phyloP scores from a whole-genome alignment of 2,797 vertebrate species.

The Sebastes dallii region DNA sequence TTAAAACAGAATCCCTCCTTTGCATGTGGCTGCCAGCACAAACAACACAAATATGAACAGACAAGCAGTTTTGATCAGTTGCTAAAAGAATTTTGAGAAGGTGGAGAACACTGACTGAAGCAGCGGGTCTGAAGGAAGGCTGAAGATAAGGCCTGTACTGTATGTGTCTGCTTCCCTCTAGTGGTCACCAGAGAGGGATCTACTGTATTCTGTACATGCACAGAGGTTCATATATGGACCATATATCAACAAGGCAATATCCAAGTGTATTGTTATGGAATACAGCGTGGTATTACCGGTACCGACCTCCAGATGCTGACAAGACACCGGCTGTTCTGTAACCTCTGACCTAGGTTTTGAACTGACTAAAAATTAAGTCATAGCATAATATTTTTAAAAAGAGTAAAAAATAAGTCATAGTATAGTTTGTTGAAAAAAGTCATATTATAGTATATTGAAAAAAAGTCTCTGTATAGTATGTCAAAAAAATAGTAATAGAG shows the following conservation, averaged over 20 bases:
- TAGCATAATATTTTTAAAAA: too few species aligned
- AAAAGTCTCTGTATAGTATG: too few species aligned
- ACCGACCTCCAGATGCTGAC: too few species aligned
- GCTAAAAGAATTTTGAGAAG: not conserved
- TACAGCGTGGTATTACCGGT: too few species aligned
- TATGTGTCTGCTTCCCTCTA: slow-evolving; percentile 53
- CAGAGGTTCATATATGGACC: not conserved
- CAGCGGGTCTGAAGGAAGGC: not conserved
- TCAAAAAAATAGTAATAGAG: too few species aligned
- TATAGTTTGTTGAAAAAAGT: too few species aligned
- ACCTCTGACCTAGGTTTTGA: too few species aligned
- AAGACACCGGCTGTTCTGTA: too few species aligned
- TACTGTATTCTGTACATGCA: not conserved
- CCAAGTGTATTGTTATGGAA: not conserved
- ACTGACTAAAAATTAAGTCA: too few species aligned
- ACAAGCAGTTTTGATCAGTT: not conserved
- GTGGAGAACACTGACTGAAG: not conserved
- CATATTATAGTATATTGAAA: too few species aligned
- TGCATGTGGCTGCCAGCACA: not conserved
- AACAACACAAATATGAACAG: not conserved
- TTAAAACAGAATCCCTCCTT: not conserved
- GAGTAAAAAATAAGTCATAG: too few species aligned
- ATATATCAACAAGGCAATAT: not conserved
- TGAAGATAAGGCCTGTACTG: not conserved
- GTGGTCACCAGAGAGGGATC: slow-evolving; percentile 26